Percentiles rank a stretch among this genome's conserved stretches.
Conservation (phyloP, 2,113 vertebrate genomes). For the Cervus canadensis region DNA sequence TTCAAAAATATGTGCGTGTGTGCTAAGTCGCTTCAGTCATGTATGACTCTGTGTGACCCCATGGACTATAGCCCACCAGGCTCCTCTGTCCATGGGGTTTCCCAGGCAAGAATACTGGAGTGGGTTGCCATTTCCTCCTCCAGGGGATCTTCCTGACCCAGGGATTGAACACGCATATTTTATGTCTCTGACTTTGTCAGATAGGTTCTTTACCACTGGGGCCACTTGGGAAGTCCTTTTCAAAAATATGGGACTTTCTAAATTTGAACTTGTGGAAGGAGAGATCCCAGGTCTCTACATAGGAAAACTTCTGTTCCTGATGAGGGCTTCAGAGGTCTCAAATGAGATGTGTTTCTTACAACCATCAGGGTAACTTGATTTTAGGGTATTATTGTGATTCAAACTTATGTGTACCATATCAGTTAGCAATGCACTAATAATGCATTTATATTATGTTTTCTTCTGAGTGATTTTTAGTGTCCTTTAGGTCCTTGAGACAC, state of each 20-base stretch:
- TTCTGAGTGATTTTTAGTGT: background rate
- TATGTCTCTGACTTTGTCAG: accelerated
- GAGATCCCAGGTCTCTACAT: background rate
- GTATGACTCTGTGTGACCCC: background rate
- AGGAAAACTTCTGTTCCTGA: background rate
- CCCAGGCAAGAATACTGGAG: background rate
- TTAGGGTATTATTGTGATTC: background rate
- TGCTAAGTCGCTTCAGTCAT: background rate
- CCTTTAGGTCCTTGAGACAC: background rate
- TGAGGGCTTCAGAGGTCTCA: background rate
- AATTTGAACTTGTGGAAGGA: background rate
- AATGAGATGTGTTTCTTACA: background rate
- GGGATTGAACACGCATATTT: background rate
- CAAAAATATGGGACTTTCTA: background rate
- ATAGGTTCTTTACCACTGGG: background rate
- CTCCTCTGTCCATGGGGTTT: background rate
- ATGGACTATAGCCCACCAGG: background rate
- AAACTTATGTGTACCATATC: background rate
- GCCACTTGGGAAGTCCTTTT: background rate
- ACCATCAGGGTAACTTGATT: background rate
- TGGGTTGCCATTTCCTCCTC: background rate
- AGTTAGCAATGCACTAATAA: background rate
- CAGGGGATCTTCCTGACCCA: background rate
- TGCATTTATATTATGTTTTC: background rate
- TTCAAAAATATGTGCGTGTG: background rate